phyloP scores from a whole-genome alignment of 2,888 invertebrate species.

The Tetramorium bicarinatum region DNA sequence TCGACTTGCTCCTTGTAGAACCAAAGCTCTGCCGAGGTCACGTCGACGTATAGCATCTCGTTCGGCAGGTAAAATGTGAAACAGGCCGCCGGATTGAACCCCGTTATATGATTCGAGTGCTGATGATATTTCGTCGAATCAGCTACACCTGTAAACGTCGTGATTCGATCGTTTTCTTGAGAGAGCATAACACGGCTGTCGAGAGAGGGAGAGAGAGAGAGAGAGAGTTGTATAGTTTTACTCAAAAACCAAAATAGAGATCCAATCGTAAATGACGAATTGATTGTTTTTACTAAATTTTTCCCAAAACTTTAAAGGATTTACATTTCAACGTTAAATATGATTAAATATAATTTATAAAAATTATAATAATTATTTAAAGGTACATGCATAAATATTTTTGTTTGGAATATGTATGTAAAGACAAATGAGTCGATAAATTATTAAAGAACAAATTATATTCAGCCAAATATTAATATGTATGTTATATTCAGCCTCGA shows the following conservation, averaged over 20 bases:
- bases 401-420: neutral
- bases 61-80: conserved; percentile 93
- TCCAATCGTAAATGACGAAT: neutral
- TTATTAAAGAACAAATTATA: conserved; percentile 2
- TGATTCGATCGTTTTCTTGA: conserved; percentile 8
- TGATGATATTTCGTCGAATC: conserved; percentile 86
- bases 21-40: conserved; percentile 93
- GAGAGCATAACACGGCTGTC: neutral
- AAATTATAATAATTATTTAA: neutral
- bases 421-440: neutral
- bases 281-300: conserved; percentile 3
- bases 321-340: neutral
- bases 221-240: neutral
- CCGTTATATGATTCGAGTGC: conserved; percentile 82
- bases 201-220: no score
- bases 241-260: neutral
- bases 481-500: neutral
- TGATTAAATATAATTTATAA: neutral
- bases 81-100: conserved; percentile 90
- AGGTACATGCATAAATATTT: neutral
- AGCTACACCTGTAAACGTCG: conserved; percentile 86
- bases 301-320: neutral
- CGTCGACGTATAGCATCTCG: conserved; percentile 91
- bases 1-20: conserved; percentile 91
- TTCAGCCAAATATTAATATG: neutral